Percentiles rank a stretch among this genome's conserved stretches.
Evolutionary conservation across 2,888 invertebrate genomes (phyloP).

Genomic region (Lypha dubia): DNA sequence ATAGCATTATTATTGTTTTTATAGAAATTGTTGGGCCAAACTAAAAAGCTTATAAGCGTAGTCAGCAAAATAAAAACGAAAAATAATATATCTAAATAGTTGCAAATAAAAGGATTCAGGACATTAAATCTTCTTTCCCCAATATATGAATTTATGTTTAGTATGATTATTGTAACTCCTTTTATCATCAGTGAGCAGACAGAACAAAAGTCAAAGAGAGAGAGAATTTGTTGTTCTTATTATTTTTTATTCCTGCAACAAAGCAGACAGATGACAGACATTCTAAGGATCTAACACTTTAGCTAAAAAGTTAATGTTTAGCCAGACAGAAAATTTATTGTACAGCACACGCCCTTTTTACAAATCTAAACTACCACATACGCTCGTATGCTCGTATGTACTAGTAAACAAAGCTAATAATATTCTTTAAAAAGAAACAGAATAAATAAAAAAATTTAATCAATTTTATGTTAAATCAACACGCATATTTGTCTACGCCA

Average conservation of each 20-base stretch:
- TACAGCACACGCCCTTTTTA: constrained; percentile 32
- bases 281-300: neutral
- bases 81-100: neutral
- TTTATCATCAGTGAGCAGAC: constrained; percentile 1
- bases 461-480: constrained; percentile 63
- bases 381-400: constrained; percentile 7
- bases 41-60: neutral
- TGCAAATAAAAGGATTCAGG: neutral
- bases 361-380: neutral
- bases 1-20: neutral
- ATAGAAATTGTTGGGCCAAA: neutral
- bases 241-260: neutral
- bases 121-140: neutral
- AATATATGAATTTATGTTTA: constrained; percentile 10
- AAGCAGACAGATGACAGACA: constrained; percentile 7
- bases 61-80: neutral
- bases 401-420: neutral
- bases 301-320: constrained; percentile 21
- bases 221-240: neutral
- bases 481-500: constrained; percentile 47
- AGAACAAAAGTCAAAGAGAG: neutral
- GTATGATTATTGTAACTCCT: constrained; percentile 9
- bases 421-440: neutral
- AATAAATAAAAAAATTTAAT: constrained; percentile 44
- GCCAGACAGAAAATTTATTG: constrained; percentile 28